Conservation (phyloP, 2,113 vertebrate genomes). For the Coptodon rendalli region DNA sequence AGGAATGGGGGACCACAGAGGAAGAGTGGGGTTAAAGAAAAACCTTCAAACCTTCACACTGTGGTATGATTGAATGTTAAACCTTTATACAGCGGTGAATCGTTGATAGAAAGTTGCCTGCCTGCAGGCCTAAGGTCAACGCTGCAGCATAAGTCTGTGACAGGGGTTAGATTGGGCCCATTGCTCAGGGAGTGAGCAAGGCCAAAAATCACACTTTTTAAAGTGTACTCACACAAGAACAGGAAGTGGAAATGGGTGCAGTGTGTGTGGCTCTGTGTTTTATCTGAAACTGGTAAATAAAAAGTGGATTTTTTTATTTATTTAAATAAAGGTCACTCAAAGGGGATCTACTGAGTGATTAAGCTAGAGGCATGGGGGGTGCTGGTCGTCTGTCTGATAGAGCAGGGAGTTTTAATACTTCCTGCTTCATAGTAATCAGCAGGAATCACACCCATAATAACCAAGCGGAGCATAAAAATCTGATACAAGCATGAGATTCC, state of each 20-base stretch:
- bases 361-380: background rate
- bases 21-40: background rate
- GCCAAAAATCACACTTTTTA: background rate
- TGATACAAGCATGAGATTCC: background rate
- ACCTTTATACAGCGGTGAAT: background rate
- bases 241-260: background rate
- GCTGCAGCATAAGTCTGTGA: background rate
- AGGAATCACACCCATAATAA: background rate
- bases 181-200: background rate
- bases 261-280: background rate
- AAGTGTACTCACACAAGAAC: background rate
- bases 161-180: background rate
- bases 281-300: background rate
- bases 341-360: background rate
- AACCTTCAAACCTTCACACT: background rate
- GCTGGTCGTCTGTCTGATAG: background rate
- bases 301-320: fast-evolving
- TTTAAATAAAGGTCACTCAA: background rate
- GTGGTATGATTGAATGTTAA: background rate
- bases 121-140: background rate
- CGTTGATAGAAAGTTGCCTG: background rate
- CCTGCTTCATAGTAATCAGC: background rate
- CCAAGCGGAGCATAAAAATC: background rate
- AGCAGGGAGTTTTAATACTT: background rate
- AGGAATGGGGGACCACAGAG: background rate